Percentiles rank a stretch among this genome's conserved stretches.
phyloP scores from a whole-genome alignment of 2,888 invertebrate genomes.

The Scrobipalpa atriplicella region DNA sequence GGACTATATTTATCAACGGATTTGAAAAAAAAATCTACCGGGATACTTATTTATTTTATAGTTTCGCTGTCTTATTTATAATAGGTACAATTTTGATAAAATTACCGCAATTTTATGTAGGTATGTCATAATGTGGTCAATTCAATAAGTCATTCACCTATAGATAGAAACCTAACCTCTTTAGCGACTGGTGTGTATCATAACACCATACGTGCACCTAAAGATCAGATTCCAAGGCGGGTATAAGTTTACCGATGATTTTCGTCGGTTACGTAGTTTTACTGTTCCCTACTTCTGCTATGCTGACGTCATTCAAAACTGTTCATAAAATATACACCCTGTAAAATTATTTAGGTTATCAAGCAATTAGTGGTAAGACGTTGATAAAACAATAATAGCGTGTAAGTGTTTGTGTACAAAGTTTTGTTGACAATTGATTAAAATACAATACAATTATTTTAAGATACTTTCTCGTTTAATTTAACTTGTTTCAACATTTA shows the following conservation, averaged over 20 bases:
- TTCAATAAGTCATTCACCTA: background rate
- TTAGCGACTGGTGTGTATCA: too few species aligned
- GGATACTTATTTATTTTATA: background rate
- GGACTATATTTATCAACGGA: background rate
- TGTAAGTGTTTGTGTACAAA: constrained; percentile 62
- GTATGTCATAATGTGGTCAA: background rate
- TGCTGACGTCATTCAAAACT: background rate
- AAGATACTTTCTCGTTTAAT: constrained; percentile 9
- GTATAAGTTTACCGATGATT: too few species aligned
- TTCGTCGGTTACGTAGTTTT: too few species aligned
- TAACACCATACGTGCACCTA: too few species aligned
- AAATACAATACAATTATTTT: constrained; percentile 35
- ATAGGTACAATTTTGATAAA: background rate
- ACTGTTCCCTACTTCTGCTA: too few species aligned
- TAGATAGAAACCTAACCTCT: background rate
- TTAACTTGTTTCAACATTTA: background rate
- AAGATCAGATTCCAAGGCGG: too few species aligned
- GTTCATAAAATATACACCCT: constrained; percentile 29
- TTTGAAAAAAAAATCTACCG: background rate
- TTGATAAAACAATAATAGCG: constrained; percentile 43
- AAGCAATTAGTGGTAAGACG: constrained; percentile 29
- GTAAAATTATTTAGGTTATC: constrained; percentile 33
- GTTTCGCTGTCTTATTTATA: too few species aligned
- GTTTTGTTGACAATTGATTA: constrained; percentile 54
- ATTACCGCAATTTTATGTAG: background rate